A percentile compares a stretch with the other conserved stretches of the same genome.
Conservation (phyloP, 1,140 invertebrate genomes). For the Drosophila paulistorum region DNA sequence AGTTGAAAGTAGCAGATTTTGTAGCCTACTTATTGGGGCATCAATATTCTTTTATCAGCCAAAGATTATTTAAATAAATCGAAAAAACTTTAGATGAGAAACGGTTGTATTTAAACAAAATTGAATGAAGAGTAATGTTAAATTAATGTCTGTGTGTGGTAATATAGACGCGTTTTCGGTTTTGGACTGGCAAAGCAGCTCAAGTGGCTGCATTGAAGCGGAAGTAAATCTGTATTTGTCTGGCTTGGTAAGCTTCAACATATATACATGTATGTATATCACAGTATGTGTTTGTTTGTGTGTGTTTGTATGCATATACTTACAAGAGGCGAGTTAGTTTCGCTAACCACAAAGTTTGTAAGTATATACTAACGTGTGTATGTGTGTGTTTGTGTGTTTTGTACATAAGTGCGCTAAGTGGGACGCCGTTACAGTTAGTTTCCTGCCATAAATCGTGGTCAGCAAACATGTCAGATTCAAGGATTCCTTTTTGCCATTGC, state of each 20-base stretch:
- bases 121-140: no score
- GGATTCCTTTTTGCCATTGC: conserved; percentile 7
- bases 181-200: neutral
- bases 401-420: conserved; percentile 20
- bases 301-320: no score
- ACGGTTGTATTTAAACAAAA: no score
- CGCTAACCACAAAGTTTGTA: neutral
- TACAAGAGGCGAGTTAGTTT: neutral
- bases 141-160: neutral
- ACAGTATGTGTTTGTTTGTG: neutral
- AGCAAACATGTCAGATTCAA: conserved; percentile 31
- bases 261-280: neutral
- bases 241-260: neutral
- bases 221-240: conserved; percentile 18
- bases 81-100: no score
- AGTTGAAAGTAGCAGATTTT: neutral
- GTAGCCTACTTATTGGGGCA: neutral
- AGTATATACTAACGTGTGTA: neutral
- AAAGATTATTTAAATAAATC: no score
- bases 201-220: conserved; percentile 14
- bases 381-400: no score
- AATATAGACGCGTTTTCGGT: neutral
- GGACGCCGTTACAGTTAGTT: conserved; percentile 12
- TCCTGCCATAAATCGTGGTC: conserved; percentile 29
- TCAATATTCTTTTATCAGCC: no score